Base-by-base conservation (phyloP, 2,113 vertebrate genomes). In the Myrmecobius fasciatus region DNA sequence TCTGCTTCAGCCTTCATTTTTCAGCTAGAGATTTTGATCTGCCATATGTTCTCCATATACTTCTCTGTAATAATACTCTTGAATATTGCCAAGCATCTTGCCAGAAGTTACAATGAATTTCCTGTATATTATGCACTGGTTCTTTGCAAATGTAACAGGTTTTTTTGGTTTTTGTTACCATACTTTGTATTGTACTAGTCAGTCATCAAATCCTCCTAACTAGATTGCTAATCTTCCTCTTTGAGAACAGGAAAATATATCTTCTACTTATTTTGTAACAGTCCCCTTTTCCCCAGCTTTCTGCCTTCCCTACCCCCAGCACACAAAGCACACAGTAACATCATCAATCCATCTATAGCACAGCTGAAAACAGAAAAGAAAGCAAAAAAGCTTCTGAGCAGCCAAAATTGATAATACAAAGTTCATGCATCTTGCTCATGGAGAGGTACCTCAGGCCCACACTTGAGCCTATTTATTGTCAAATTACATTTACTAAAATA, bases 21-120 rank as follows among this genome's bases (percentile, higher is more conserved):
- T 67, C 17, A 12, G 20, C 46, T 0, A 1, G 48, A 52, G 8
- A 3, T 52, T 11, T 26, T 24, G 52, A 25, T 7, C 48, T 2
- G 31, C 25, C 51, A 52, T 36, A 6, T 25, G 54, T 53, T 3
- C 0, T 83, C 43, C 10, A 0, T 8, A 47, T 49, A 89, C 8
- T 89, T 3, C 17, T 53, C 54, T 36, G 17, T 12, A 26, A 24
- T 52, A 48, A 25, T 9, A 9, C n/a, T 43, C 67, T 43, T 22
- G 36, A 43, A 14, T 0, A 1, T 2, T 12, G 12, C 47, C 14
- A 49, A 10, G 11, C 9, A 0, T 36, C 26, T n/a, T 60, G 26
- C 28, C 31, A 0, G 56, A 28, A 36, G n/a, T 83, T 83, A 43
- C 67, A 43, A 20, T 83, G n/a, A 83, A 83, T 83, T 83, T 75